Evolutionary conservation across 2,797 vertebrate genomes (phyloP).

Genomic region (Lindbergichthys nudifrons): DNA sequence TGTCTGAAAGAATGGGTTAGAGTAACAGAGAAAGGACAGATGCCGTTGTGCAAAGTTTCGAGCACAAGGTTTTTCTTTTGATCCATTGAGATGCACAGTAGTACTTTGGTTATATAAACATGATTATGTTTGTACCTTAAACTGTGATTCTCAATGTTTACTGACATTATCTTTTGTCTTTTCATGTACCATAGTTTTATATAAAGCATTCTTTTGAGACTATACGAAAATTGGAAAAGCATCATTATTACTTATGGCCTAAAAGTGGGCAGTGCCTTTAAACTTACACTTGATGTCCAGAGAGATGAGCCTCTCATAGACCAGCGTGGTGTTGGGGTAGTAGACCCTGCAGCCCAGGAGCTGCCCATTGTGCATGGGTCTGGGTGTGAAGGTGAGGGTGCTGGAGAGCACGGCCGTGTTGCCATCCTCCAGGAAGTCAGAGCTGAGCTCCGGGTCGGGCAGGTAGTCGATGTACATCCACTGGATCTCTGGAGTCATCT

Average conservation of each 20-base stretch:
- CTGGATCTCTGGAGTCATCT: constrained; percentile 89
- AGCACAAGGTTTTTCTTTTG: too few relatives aligned
- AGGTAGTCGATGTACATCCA: constrained; percentile 92
- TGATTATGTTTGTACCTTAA: too few relatives aligned
- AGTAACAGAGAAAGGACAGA: too few relatives aligned
- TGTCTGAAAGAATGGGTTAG: too few relatives aligned
- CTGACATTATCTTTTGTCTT: too few relatives aligned
- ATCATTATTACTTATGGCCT: not conserved
- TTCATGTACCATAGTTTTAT: too few relatives aligned
- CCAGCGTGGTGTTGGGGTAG: constrained; percentile 88
- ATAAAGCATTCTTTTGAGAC: not conserved
- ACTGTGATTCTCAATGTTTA: too few relatives aligned
- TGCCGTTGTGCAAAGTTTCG: too few relatives aligned
- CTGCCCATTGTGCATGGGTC: constrained; percentile 89
- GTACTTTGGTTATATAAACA: too few relatives aligned
- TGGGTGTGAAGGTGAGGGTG: constrained; percentile 89
- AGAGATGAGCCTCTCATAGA: constrained; percentile 88
- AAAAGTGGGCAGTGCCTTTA: not conserved
- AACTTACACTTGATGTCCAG: constrained; percentile 92
- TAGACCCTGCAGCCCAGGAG: constrained; percentile 91
- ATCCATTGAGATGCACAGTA: too few relatives aligned
- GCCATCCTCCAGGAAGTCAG: constrained; percentile 86
- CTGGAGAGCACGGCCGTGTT: constrained; percentile 89
- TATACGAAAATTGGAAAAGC: not conserved
- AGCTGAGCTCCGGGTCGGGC: constrained; percentile 85